These are phyloP conservation scores for Tiliqua scincoides DNA, from an alignment of 2,113 vertebrate species.

Conservation along the genomic window DNA sequence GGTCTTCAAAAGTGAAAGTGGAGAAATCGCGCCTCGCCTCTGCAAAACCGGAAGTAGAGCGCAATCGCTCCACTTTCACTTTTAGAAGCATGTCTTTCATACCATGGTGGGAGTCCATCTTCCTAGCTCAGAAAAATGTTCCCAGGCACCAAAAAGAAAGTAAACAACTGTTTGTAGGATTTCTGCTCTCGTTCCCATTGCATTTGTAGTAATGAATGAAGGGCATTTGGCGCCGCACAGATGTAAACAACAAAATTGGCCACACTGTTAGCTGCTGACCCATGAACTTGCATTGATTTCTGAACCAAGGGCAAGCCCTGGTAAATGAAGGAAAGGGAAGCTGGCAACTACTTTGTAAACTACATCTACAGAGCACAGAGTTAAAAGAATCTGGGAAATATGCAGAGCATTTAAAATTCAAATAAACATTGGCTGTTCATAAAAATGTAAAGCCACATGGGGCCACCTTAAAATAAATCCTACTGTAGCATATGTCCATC, in stretches of 20 bases:
- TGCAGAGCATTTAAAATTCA: constrained; percentile 7
- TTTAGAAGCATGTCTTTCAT: not conserved
- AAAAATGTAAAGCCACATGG: not conserved
- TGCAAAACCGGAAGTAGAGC: too few relatives aligned
- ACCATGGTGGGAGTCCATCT: not conserved
- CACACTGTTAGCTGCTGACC: constrained; percentile 55
- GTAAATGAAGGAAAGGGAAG: constrained; percentile 36
- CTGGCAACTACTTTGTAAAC: constrained; percentile 33
- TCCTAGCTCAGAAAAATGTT: not conserved
- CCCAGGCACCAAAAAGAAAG: not conserved
- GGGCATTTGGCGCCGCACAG: constrained; percentile 3
- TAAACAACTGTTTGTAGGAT: not conserved
- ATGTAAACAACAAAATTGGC: constrained; percentile 44
- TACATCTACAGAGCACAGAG: constrained; percentile 10
- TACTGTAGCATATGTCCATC: constrained; percentile 10
- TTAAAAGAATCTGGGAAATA: constrained; percentile 37
- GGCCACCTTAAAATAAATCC: not conserved
- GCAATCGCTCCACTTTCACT: too few relatives aligned
- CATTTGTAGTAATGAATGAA: constrained; percentile 55
- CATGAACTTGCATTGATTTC: constrained; percentile 54
- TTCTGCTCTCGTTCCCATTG: constrained; percentile 43
- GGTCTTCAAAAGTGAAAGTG: too few relatives aligned
- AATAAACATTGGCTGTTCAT: not conserved
- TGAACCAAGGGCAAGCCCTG: constrained; percentile 47
- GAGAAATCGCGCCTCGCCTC: too few relatives aligned